Conservation (phyloP, 2,113 vertebrate species). For the Oxyura jamaicensis region DNA sequence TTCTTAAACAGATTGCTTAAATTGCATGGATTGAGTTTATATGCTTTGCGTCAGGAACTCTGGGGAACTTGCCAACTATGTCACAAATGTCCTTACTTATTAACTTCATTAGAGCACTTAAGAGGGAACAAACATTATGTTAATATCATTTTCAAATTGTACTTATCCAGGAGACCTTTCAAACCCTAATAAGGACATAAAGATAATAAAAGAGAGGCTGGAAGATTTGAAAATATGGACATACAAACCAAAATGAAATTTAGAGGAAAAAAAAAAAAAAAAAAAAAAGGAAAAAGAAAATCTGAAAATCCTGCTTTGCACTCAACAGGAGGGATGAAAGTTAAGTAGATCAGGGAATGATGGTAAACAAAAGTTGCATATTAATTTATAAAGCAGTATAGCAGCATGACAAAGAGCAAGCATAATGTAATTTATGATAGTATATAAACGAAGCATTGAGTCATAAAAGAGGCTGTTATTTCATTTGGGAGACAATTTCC, state of each 20-base stretch:
- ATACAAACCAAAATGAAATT: neutral
- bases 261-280: neutral
- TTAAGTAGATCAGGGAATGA: neutral
- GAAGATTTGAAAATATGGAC: neutral
- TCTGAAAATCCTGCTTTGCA: neutral
- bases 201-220: neutral
- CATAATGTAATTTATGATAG: neutral
- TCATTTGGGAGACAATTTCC: neutral
- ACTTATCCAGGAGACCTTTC: neutral
- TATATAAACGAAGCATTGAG: neutral
- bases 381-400: neutral
- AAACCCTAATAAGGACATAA: neutral
- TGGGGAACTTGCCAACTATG: neutral
- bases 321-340: neutral
- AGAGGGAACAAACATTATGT: neutral
- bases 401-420: neutral
- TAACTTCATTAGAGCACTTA: neutral
- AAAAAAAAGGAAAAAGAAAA: neutral
- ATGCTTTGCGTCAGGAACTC: neutral
- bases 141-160: neutral
- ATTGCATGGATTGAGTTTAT: rapidly evolving
- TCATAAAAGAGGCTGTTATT: neutral
- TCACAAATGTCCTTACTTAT: neutral
- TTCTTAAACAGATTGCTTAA: neutral
- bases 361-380: neutral